Conservation (phyloP, 2,797 vertebrate genomes). For the Sebastes trivittatus region DNA sequence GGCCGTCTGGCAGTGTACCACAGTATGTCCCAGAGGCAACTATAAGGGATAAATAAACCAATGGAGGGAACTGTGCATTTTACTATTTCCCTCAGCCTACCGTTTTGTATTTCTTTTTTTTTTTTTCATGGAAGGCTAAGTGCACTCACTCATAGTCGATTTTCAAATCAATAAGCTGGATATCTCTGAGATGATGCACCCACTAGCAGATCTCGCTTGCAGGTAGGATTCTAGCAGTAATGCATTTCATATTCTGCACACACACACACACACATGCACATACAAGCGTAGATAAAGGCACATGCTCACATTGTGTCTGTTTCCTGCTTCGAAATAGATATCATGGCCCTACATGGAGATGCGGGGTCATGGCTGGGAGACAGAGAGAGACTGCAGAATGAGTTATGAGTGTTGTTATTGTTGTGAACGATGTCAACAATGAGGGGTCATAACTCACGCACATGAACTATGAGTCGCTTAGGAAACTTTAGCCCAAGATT, state of each 20-base stretch:
- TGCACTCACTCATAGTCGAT: constrained; percentile 51
- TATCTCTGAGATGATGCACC: constrained; percentile 44
- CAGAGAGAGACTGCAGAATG: constrained; percentile 17
- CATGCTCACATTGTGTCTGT: constrained; percentile 30
- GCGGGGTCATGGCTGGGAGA: background rate
- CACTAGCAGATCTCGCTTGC: constrained; percentile 27
- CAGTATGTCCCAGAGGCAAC: constrained; percentile 11
- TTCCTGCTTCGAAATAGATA: constrained; percentile 58
- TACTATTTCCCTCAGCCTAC: background rate
- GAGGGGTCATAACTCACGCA: constrained; percentile 41
- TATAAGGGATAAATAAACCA: constrained; percentile 41
- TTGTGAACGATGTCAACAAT: constrained; percentile 53
- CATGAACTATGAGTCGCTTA: constrained; percentile 16
- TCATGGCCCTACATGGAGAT: constrained; percentile 5
- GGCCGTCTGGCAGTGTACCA: background rate
- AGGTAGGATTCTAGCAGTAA: constrained; percentile 15
- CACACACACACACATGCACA: background rate
- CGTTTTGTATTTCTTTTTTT: background rate
- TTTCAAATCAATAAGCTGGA: constrained; percentile 60
- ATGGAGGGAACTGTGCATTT: constrained; percentile 15
- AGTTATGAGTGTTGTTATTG: constrained; percentile 54
- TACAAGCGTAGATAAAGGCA: constrained; percentile 10
- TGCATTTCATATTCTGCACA: constrained; percentile 28
- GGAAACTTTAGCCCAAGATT: constrained; percentile 27
- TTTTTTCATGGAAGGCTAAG: constrained; percentile 27